phyloP scores from a whole-genome alignment of 2,888 invertebrate genomes.

The Argyresthia goedartella region DNA sequence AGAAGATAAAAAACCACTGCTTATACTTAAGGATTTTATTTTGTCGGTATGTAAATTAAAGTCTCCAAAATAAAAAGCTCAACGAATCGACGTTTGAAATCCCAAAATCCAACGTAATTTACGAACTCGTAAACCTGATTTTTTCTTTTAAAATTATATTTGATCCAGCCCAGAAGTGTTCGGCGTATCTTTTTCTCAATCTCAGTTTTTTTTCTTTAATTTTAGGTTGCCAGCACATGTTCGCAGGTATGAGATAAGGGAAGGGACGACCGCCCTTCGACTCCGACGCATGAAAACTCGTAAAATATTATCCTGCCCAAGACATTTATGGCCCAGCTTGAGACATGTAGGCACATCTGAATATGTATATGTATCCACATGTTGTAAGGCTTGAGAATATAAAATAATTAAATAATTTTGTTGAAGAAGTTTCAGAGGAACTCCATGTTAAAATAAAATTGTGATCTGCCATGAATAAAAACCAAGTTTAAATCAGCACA shows the following conservation, averaged over 20 bases:
- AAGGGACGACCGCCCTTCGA: constrained; percentile 40
- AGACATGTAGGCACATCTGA: constrained; percentile 38
- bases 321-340: constrained; percentile 58
- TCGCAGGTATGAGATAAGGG: constrained; percentile 52
- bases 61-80: not conserved
- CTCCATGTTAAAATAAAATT: no score
- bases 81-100: not conserved
- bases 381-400: no score
- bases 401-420: no score
- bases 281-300: constrained; percentile 37
- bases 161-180: constrained; percentile 19
- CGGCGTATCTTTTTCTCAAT: constrained; percentile 50
- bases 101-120: not conserved
- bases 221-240: constrained; percentile 65
- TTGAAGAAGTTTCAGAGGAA: not conserved
- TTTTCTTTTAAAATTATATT: constrained; percentile 39
- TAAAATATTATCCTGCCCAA: constrained; percentile 64
- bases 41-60: no score
- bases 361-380: constrained; percentile 1
- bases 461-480: no score
- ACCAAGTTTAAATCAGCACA: no score
- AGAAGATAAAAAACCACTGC: not conserved
- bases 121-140: not conserved
- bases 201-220: constrained; percentile 43
- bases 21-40: no score